phyloP scores from a whole-genome alignment of 2,113 vertebrate genomes.

The Mesembrinibis cayennensis region DNA sequence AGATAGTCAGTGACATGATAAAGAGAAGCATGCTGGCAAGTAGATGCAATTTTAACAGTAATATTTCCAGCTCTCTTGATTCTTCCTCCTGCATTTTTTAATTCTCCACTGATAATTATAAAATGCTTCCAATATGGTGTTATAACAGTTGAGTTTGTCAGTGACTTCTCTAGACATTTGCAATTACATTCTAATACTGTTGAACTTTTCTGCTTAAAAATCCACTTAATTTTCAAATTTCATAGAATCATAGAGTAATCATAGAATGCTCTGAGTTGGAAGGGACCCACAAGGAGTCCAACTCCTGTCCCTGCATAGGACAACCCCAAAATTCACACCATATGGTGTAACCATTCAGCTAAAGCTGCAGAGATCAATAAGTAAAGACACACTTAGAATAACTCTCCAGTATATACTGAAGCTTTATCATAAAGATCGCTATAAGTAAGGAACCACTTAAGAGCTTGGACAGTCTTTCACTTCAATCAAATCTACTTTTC shows the following conservation, averaged over 20 bases:
- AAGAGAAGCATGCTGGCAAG: neutral
- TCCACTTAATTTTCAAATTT: neutral
- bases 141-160: neutral
- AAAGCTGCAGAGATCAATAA: neutral
- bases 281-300: no score
- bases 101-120: neutral
- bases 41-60: neutral
- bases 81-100: neutral
- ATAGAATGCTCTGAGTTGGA: no score
- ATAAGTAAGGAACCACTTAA: neutral
- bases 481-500: neutral
- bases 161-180: neutral
- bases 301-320: no score
- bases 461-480: neutral
- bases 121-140: neutral
- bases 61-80: neutral
- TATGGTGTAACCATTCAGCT: neutral
- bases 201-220: neutral
- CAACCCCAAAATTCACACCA: no score
- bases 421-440: neutral
- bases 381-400: neutral
- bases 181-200: neutral
- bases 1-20: neutral
- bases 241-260: no score
- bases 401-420: neutral